These are phyloP conservation scores for Euclidia mi DNA, from an alignment of 2,888 invertebrate species.

Conservation along the genomic window DNA sequence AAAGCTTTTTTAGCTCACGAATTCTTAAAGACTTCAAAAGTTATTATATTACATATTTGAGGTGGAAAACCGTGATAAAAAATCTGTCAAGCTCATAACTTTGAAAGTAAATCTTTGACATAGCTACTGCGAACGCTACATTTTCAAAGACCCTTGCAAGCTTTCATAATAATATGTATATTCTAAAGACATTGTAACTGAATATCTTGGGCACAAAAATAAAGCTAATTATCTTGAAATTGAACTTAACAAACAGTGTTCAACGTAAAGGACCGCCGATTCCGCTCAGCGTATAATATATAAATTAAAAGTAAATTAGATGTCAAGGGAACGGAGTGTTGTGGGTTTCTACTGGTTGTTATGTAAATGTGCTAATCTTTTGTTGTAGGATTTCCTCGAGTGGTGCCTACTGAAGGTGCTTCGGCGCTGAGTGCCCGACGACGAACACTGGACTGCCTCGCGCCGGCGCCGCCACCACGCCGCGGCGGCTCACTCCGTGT, in stretches of 20 bases:
- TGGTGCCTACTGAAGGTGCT: slow-evolving; percentile 92
- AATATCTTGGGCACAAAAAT: not conserved
- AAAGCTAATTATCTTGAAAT: slow-evolving; percentile 1
- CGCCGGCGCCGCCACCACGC: slow-evolving; percentile 84
- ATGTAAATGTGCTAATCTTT: slow-evolving; percentile 7
- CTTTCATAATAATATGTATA: too few relatives aligned
- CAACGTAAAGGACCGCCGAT: not conserved
- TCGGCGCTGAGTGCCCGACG: slow-evolving; percentile 87
- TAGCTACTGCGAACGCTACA: not conserved
- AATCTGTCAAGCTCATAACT: slow-evolving; percentile 19
- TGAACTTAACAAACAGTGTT: not conserved
- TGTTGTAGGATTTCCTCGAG: slow-evolving; percentile 92
- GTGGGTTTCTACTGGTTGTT: slow-evolving; percentile 2
- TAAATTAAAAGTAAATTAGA: slow-evolving; percentile 15
- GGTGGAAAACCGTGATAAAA: slow-evolving; percentile 34
- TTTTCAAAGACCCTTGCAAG: too few relatives aligned
- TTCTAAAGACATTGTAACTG: too few relatives aligned
- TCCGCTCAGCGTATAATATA: not conserved
- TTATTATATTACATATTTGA: slow-evolving; percentile 52
- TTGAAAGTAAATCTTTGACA: slow-evolving; percentile 18
- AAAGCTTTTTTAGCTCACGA: slow-evolving; percentile 32
- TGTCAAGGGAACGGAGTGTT: not conserved
- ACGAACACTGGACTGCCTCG: slow-evolving; percentile 92
- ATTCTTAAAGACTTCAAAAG: slow-evolving; percentile 56
- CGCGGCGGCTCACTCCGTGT: too few relatives aligned